These are phyloP conservation scores for Sebastes steindachneri DNA, from an alignment of 2,797 vertebrate species.

Conservation along the genomic window DNA sequence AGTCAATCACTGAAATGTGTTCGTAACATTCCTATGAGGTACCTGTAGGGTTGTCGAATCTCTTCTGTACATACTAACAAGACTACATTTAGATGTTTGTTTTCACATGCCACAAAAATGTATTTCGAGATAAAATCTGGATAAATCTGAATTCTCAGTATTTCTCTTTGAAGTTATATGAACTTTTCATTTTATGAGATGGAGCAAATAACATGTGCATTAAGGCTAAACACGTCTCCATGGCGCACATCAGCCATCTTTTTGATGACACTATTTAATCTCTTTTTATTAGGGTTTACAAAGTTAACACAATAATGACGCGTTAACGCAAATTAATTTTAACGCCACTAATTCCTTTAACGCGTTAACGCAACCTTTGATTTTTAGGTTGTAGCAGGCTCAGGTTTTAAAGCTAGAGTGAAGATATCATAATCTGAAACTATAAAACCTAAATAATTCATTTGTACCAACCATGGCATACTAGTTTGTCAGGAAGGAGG, in stretches of 20 bases:
- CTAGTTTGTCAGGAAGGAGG: too few relatives aligned
- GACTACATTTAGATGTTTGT: background rate
- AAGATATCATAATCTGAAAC: too few relatives aligned
- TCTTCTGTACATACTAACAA: background rate
- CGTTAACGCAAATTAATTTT: too few relatives aligned
- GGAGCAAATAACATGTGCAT: background rate
- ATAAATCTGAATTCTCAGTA: background rate
- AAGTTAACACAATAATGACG: too few relatives aligned
- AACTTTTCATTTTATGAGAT: background rate
- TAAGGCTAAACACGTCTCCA: background rate
- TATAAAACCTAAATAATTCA: too few relatives aligned
- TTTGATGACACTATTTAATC: background rate
- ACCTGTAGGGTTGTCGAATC: background rate
- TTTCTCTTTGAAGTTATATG: background rate
- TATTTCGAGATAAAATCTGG: background rate
- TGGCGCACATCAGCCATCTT: background rate
- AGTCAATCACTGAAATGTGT: background rate
- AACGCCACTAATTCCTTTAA: too few relatives aligned
- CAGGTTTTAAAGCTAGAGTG: too few relatives aligned
- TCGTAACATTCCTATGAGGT: background rate
- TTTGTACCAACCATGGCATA: too few relatives aligned
- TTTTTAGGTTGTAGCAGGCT: too few relatives aligned
- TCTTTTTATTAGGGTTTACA: too few relatives aligned
- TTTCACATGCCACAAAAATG: background rate
- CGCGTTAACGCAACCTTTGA: too few relatives aligned